Percentiles rank a stretch among this genome's conserved stretches.
Conservation (phyloP, 2,113 vertebrate species). For the Illadopsis cleaveri region DNA sequence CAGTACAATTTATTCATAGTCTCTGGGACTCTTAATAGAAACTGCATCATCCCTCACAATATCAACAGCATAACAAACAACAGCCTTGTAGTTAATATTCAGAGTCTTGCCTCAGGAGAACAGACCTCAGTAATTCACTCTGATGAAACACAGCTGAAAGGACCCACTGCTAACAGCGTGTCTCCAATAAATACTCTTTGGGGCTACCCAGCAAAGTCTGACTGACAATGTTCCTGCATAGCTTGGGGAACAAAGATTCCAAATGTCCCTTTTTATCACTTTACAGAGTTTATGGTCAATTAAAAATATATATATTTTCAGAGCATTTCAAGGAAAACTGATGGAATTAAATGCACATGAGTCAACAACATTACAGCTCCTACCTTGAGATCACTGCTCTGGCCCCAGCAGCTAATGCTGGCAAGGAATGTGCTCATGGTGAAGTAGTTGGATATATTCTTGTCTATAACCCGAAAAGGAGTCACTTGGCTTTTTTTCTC, state of each 20-base stretch:
- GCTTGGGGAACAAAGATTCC: neutral
- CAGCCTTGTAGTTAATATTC: neutral
- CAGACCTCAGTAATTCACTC: neutral
- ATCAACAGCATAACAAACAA: conserved; percentile 1
- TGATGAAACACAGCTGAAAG: neutral
- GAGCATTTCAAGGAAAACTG: neutral
- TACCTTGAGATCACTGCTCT: neutral
- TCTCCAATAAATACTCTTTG: neutral
- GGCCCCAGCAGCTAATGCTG: neutral
- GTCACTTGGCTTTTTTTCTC: neutral
- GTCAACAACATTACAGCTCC: neutral
- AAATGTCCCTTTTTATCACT: neutral
- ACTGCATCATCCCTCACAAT: neutral
- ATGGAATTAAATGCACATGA: neutral
- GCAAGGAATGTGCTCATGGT: neutral
- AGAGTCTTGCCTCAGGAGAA: neutral
- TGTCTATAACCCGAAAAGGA: neutral
- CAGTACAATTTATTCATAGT: neutral
- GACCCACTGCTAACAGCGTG: neutral
- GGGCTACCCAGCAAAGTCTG: neutral
- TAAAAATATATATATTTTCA: neutral
- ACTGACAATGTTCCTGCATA: neutral
- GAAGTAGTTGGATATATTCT: neutral
- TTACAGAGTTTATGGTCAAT: neutral
- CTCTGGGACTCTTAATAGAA: neutral